Base-by-base conservation (phyloP, 1,140 invertebrate species). In the Drosophila prosaltans region DNA sequence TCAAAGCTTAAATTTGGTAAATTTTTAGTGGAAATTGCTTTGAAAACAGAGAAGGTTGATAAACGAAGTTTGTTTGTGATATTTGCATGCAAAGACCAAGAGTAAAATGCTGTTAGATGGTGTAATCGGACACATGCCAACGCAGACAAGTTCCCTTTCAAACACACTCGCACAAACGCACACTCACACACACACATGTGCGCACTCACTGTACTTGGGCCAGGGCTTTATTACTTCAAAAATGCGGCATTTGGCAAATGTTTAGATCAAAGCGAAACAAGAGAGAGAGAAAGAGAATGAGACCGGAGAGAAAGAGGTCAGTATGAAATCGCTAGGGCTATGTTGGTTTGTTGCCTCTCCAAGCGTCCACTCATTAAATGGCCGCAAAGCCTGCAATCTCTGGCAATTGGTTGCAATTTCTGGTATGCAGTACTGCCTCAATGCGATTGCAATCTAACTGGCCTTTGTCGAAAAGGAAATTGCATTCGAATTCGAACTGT, bases 181-280 rank as follows among this genome's bases (percentile, higher is more conserved):
- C 3, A 51, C 28, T 30, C 26, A 39, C 21, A 10, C 10, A 45
- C 54, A 51, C 6, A 45, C 21, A 21, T 43, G 40, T 26, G 6
- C 3, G 9, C 21, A 9, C 57, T n/a, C 16, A 10, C 11, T 58
- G 10, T 24, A 28, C 57, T 63, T 60, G 65, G 48, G 24, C 45
- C 55, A 26, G 60, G 43, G 64, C 62, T 70, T 73, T 85, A 79
- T 86, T 82, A 80, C 83, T 82, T 79, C 64, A 79, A 82, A 88
- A 85, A 76, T 79, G 59, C 66, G 65, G 78, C 67, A 86, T 77
- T 82, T 69, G 69, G 72, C 74, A 70, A 68, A 65, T 68, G 72
- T 71, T 86, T 58, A 24, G 65, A 58, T 72, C 48, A 59, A 63
- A 9, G 59, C 67, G n/a, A 43, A 41, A 61, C 51, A 57, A 70